phyloP scores from a whole-genome alignment of 2,797 vertebrate species.

The Lateolabrax maculatus region DNA sequence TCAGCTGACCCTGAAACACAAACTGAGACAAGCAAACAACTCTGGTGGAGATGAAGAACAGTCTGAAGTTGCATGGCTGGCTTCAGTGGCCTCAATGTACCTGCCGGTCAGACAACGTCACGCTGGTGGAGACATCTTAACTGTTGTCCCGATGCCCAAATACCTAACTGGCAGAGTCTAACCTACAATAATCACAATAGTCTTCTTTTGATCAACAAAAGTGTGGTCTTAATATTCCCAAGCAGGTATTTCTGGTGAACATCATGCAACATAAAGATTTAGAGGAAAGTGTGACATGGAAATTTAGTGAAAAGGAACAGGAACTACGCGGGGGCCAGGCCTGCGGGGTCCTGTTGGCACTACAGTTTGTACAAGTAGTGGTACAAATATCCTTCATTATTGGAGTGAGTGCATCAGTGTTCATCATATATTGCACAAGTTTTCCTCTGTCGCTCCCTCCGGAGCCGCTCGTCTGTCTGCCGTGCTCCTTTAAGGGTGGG shows the following conservation, averaged over 20 bases:
- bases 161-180: not conserved
- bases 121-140: not conserved
- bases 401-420: conserved; percentile 45
- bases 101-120: not conserved
- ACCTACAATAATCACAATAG: not conserved
- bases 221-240: conserved; percentile 29
- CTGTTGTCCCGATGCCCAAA: not conserved
- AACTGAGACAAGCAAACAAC: conserved; percentile 41
- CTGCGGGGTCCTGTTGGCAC: conserved; percentile 13
- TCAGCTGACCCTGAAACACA: conserved; percentile 24
- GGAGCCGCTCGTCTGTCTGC: not conserved
- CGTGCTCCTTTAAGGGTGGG: not conserved
- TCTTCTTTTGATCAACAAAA: conserved; percentile 59
- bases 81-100: not conserved
- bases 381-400: conserved; percentile 57
- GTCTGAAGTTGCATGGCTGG: conserved; percentile 25
- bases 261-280: conserved; percentile 54
- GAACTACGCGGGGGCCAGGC: conserved; percentile 18
- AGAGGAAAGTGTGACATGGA: conserved; percentile 18
- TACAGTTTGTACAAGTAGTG: conserved; percentile 4
- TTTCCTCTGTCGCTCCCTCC: not conserved
- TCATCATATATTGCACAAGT: conserved; percentile 49
- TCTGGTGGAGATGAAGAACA: conserved; percentile 18
- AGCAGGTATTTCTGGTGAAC: conserved; percentile 22
- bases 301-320: conserved; percentile 32